These are phyloP conservation scores for Melinaea menophilus DNA, from an alignment of 2,888 invertebrate species.

Conservation along the genomic window DNA sequence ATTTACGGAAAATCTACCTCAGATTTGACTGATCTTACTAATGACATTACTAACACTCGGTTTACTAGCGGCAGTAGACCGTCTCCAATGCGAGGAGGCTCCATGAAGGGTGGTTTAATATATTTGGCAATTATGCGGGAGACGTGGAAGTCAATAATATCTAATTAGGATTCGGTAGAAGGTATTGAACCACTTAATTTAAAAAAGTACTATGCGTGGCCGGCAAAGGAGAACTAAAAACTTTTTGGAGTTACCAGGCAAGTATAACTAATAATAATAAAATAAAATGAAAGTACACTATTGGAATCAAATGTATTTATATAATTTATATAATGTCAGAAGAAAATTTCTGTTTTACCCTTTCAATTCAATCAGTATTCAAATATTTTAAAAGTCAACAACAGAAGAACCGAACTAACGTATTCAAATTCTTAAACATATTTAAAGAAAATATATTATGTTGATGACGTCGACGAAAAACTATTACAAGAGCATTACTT, in stretches of 20 bases:
- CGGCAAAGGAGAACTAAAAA: slow-evolving; percentile 90
- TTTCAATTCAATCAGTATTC: too few relatives aligned
- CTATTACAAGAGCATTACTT: too few relatives aligned
- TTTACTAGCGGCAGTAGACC: slow-evolving; percentile 81
- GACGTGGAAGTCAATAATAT: slow-evolving; percentile 87
- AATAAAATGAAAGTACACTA: too few relatives aligned
- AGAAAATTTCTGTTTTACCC: too few relatives aligned
- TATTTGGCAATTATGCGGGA: slow-evolving; percentile 90
- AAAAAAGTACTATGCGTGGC: slow-evolving; percentile 85
- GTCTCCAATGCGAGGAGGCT: slow-evolving; percentile 83
- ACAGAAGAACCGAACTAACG: background rate
- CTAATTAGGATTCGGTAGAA: slow-evolving; percentile 81
- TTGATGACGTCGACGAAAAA: too few relatives aligned
- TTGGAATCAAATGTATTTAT: too few relatives aligned
- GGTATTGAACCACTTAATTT: slow-evolving; percentile 90
- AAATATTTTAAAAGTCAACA: too few relatives aligned
- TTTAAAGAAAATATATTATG: too few relatives aligned
- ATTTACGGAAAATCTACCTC: slow-evolving; percentile 86
- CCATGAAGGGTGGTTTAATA: slow-evolving; percentile 83
- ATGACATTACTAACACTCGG: slow-evolving; percentile 78
- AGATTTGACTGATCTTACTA: slow-evolving; percentile 81
- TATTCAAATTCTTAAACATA: too few relatives aligned
- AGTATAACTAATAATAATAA: slow-evolving; percentile 38
- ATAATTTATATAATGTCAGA: background rate
- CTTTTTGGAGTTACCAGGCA: slow-evolving; percentile 91